Percentiles rank a stretch among this genome's conserved stretches.
These are phyloP conservation scores for Sphyrna mokarran DNA, from an alignment of 2,113 vertebrate species.

Conservation along the genomic window DNA sequence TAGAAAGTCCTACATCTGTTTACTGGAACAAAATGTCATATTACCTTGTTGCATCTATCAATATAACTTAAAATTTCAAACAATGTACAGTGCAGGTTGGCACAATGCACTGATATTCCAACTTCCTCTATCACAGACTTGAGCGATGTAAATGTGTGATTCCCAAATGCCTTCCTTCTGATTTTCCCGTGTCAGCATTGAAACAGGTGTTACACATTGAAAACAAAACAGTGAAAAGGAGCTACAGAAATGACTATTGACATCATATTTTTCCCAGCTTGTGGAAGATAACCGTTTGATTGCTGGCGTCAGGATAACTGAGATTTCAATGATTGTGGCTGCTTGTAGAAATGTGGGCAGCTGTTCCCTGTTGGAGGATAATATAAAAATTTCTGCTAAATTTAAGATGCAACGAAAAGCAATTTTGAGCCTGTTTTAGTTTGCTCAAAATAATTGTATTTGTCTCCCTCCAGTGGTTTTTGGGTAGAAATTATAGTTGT, in stretches of 20 bases:
- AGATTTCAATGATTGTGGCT: background rate
- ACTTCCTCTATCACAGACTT: background rate
- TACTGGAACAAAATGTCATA: background rate
- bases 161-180: background rate
- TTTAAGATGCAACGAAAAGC: background rate
- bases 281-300: background rate
- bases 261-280: background rate
- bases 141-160: background rate
- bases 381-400: background rate
- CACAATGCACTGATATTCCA: background rate
- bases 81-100: background rate
- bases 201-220: background rate
- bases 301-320: background rate
- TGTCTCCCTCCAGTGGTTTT: conserved; percentile 12
- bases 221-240: background rate
- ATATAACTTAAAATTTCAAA: background rate
- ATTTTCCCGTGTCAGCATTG: background rate
- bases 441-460: background rate
- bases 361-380: background rate
- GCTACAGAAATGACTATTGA: background rate
- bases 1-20: background rate
- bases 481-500: background rate
- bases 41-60: background rate
- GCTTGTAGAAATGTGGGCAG: background rate
- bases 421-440: background rate